Evolutionary conservation across 2,888 invertebrate genomes (phyloP).

Genomic region (Hemicrepidius hirtus): DNA sequence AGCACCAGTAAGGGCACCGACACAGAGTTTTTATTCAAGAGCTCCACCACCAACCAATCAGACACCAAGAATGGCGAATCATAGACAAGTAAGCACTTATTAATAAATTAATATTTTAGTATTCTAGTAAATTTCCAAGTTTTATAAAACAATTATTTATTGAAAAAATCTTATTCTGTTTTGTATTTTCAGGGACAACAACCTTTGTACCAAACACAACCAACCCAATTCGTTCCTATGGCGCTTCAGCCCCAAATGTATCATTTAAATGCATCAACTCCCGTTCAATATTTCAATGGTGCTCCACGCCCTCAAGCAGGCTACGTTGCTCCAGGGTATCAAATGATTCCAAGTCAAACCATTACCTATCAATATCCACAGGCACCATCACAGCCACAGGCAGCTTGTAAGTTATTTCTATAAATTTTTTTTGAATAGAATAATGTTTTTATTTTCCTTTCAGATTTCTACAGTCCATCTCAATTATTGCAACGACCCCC

Average conservation of each 20-base stretch:
- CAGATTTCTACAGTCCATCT: slow-evolving; percentile 39
- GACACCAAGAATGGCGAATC: slow-evolving; percentile 66
- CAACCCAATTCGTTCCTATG: slow-evolving; percentile 51
- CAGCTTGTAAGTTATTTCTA: slow-evolving; percentile 40
- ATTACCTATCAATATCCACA: slow-evolving; percentile 38
- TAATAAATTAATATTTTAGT: no score
- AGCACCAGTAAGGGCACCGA: slow-evolving; percentile 50
- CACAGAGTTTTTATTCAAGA: slow-evolving; percentile 57
- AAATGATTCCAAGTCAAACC: slow-evolving; percentile 42
- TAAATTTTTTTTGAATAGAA: no score
- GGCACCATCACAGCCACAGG: slow-evolving; percentile 40
- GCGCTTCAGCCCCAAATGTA: slow-evolving; percentile 49
- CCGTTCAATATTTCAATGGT: slow-evolving; percentile 39
- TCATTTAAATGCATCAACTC: slow-evolving; percentile 37
- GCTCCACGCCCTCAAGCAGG: slow-evolving; percentile 38
- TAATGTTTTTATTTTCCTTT: not conserved
- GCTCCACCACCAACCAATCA: slow-evolving; percentile 63
- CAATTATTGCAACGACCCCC: slow-evolving; percentile 37
- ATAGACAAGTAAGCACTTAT: slow-evolving; percentile 66
- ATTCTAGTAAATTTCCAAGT: no score
- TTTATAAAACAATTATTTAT: no score
- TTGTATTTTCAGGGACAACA: slow-evolving; percentile 51
- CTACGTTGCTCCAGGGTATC: slow-evolving; percentile 37
- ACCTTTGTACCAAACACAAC: slow-evolving; percentile 53
- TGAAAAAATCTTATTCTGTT: no score